Conservation (phyloP, 1,140 invertebrate genomes). For the Caligus rogercresseyi region DNA sequence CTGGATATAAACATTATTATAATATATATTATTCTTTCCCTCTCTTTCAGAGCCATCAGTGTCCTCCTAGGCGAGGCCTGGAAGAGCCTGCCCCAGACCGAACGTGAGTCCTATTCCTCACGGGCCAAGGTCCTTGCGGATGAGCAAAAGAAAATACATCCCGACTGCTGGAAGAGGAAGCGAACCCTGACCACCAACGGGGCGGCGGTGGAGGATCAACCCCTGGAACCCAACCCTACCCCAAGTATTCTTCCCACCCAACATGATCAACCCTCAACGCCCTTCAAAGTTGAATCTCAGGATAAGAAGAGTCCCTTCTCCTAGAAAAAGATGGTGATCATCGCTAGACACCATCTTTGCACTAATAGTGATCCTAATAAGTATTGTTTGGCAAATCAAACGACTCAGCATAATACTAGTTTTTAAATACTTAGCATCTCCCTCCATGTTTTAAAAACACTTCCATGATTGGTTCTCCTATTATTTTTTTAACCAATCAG, state of each 20-base stretch:
- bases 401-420: too few relatives aligned
- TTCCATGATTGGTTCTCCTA: too few relatives aligned
- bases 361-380: too few relatives aligned
- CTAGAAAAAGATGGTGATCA: too few relatives aligned
- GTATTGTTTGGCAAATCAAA: too few relatives aligned
- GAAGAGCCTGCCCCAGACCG: slow-evolving; percentile 31
- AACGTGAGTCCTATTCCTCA: slow-evolving; percentile 31
- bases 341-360: too few relatives aligned
- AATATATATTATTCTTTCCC: slow-evolving; percentile 15
- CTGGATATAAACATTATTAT: too few relatives aligned
- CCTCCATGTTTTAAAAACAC: too few relatives aligned
- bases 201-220: slow-evolving; percentile 15
- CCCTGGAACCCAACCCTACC: neutral
- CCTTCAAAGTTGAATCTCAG: neutral
- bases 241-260: neutral
- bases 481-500: too few relatives aligned
- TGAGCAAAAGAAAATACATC: slow-evolving; percentile 35
- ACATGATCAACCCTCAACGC: neutral
- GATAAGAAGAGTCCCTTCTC: too few relatives aligned
- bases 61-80: slow-evolving; percentile 37
- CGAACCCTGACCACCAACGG: slow-evolving; percentile 29
- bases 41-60: slow-evolving; percentile 35
- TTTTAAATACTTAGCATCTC: too few relatives aligned
- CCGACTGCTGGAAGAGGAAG: slow-evolving; percentile 41
- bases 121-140: slow-evolving; percentile 34